Base-by-base conservation (phyloP, 2,888 invertebrate genomes). In the Ophion obscuratus region DNA sequence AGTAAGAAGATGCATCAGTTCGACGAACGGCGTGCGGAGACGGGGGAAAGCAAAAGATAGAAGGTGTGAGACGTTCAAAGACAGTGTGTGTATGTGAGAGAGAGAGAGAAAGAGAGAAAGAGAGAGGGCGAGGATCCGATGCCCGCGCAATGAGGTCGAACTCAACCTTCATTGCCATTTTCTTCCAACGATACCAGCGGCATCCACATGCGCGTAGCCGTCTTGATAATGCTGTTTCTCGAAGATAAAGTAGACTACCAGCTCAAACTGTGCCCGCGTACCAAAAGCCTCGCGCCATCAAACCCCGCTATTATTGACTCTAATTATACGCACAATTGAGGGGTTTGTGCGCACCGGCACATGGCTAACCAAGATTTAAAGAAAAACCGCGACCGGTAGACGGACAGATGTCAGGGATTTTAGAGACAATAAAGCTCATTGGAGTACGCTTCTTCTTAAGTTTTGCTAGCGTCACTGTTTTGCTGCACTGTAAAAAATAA, bases 211-310 rank as follows among this genome's bases (percentile, higher is more conserved):
- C 57, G 77, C 53, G 67, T 78, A 36, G 62, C 71, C 27, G 67
- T 64, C 53, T 81, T 78, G 76, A 79, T 61, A 70, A 75, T 64
- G 59, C 76, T 87, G 87, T 71, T 59, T 40, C 20, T 81, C 24
- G 61, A 81, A 89, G 89, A 89, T 89, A 88, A 83, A 77, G 85
- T 81, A 87, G 74, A 86, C 79, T 87, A 86, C 86, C 82, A 76
- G 86, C 86, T 64, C 9, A 59, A 31, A 73, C 57, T 20, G 47
- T 68, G 53, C 64, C 68, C 36, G 5, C 36, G 6, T 6, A 77
- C 64, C 76, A 83, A 73, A 57, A 75, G 20, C 14, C 1, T 11
- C 2, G 47, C 10, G 10, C 47, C 6, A 47, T 47, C 11, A 14
- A 53, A 53, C 11, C 14, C 14, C 53, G 11, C 14, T 11, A 0